These are phyloP conservation scores for Pheosia gnoma DNA, from an alignment of 2,888 invertebrate genomes.

Conservation along the genomic window DNA sequence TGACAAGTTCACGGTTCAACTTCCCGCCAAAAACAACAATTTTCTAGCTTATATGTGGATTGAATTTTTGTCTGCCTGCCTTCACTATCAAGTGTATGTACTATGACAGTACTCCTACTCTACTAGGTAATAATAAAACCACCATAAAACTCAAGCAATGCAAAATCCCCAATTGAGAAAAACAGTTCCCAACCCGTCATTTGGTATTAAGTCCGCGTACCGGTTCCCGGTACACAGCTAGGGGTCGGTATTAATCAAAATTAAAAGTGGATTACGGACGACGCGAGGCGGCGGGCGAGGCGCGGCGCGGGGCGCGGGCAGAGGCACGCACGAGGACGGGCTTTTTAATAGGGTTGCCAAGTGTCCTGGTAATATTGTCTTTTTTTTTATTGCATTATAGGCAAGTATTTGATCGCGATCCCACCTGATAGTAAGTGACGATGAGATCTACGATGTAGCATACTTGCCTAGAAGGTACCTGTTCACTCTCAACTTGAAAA, in stretches of 20 bases:
- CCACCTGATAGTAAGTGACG: no score
- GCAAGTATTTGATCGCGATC: no score
- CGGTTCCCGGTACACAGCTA: slow-evolving; percentile 29
- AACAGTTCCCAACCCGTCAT: slow-evolving; percentile 29
- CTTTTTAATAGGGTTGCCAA: slow-evolving; percentile 1
- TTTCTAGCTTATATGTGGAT: no score
- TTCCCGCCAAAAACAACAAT: no score
- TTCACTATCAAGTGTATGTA: no score
- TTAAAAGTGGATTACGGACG: slow-evolving; percentile 76
- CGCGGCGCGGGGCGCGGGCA: slow-evolving; percentile 40
- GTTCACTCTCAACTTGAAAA: no score
- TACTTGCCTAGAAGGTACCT: no score
- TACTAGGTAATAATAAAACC: no score
- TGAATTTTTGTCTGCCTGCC: no score
- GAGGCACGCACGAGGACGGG: slow-evolving; percentile 19
- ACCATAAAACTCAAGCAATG: slow-evolving; percentile 11
- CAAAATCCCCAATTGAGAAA: slow-evolving; percentile 12
- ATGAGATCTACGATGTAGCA: no score
- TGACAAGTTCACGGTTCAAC: no score
- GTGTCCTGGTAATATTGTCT: neutral
- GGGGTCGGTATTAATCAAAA: slow-evolving; percentile 76
- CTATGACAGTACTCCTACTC: no score
- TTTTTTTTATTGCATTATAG: neutral
- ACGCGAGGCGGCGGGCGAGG: slow-evolving; percentile 38
- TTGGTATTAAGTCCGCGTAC: slow-evolving; percentile 38